phyloP scores from a whole-genome alignment of 2,888 invertebrate genomes.

The Holacanthella duospinosa region DNA sequence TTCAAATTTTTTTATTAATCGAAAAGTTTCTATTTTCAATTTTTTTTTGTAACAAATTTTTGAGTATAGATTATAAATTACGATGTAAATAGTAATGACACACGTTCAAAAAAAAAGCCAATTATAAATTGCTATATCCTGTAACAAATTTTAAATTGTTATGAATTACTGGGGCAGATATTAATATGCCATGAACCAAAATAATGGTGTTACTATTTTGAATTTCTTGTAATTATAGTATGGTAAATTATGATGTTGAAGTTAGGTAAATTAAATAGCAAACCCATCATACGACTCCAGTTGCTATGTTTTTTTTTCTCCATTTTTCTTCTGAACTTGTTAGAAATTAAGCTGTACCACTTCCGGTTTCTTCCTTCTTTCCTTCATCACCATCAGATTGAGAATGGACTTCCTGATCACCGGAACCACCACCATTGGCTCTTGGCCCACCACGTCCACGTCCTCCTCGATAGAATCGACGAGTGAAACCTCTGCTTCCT shows the following conservation, averaged over 20 bases:
- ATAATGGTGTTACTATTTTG: too few species aligned
- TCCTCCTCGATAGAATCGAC: constrained; percentile 40
- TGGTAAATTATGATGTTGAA: too few species aligned
- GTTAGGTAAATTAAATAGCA: too few species aligned
- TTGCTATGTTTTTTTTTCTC: too few species aligned
- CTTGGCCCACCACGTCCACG: constrained; percentile 42
- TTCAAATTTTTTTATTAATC: not conserved
- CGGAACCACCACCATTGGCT: constrained; percentile 38
- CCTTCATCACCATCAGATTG: constrained; percentile 21
- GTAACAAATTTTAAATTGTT: constrained; percentile 3
- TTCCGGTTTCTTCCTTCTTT: constrained; percentile 9
- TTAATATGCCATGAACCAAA: too few species aligned
- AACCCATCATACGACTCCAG: too few species aligned
- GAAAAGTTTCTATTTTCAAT: not conserved
- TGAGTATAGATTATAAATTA: not conserved
- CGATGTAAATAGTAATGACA: not conserved
- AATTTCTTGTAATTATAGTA: too few species aligned
- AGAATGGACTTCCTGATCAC: constrained; percentile 23
- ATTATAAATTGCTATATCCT: not conserved
- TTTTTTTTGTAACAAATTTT: not conserved
- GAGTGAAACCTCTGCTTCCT: constrained; percentile 47
- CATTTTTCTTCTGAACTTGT: too few species aligned
- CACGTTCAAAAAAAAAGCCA: not conserved
- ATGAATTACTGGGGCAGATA: too few species aligned
- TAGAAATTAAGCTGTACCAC: too few species aligned